phyloP scores from a whole-genome alignment of 1,140 invertebrate species.

The Phymorhynchus buccinoides region DNA sequence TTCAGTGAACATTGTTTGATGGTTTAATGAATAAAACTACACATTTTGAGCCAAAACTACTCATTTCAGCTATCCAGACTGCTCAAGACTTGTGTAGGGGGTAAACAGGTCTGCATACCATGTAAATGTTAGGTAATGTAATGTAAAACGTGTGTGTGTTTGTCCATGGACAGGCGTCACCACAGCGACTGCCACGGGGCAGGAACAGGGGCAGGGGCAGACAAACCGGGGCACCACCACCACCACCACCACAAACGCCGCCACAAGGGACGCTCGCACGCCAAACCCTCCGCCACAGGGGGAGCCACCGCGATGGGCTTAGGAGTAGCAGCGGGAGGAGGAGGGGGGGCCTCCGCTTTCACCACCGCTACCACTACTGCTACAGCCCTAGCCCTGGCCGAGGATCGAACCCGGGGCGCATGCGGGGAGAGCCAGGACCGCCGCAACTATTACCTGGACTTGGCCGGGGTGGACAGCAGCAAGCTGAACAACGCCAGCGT shows the following conservation, averaged over 20 bases:
- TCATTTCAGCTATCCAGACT: too few relatives aligned
- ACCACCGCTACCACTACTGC: slow-evolving; percentile 42
- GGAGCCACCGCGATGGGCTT: neutral
- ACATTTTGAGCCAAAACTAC: too few relatives aligned
- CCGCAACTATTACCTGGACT: slow-evolving; percentile 73
- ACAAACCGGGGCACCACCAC: slow-evolving; percentile 50
- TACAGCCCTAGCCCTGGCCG: slow-evolving; percentile 12
- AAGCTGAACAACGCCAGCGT: slow-evolving; percentile 44
- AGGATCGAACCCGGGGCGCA: slow-evolving; percentile 40
- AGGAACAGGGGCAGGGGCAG: slow-evolving; percentile 37
- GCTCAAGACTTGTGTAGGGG: too few relatives aligned
- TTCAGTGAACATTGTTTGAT: too few relatives aligned
- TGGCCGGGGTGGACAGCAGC: slow-evolving; percentile 73
- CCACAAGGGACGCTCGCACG: neutral
- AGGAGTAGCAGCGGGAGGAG: neutral
- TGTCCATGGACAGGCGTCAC: slow-evolving; percentile 61
- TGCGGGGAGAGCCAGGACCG: slow-evolving; percentile 69
- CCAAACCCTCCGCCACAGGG: slow-evolving; percentile 28
- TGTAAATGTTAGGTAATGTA: too few relatives aligned
- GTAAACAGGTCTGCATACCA: too few relatives aligned
- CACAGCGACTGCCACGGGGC: slow-evolving; percentile 61
- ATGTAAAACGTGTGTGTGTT: too few relatives aligned
- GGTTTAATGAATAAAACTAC: too few relatives aligned
- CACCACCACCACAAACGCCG: slow-evolving; percentile 57
- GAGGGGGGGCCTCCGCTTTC: neutral